Conservation (phyloP, 2,113 vertebrate genomes). For the Micronycteris hirsuta region DNA sequence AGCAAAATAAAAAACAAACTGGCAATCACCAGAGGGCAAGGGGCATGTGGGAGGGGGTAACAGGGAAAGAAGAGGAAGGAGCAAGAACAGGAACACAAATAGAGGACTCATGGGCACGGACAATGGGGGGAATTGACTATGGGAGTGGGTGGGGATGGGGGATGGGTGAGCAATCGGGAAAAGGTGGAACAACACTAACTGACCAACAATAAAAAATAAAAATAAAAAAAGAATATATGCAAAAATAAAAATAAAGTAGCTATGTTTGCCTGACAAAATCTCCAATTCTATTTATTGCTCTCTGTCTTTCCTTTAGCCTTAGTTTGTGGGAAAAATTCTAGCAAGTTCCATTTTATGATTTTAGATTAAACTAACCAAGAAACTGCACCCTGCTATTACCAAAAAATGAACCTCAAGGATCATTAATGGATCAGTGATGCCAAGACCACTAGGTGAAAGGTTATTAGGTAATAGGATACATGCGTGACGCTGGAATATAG, state of each 20-base stretch:
- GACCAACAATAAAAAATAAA: too few species aligned
- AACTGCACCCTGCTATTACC: background rate
- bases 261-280: conserved; percentile 7
- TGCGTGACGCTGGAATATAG: background rate
- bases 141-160: too few species aligned
- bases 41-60: too few species aligned
- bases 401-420: conserved; percentile 29
- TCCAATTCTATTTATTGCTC: background rate
- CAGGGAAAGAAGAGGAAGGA: too few species aligned
- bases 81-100: too few species aligned
- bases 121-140: too few species aligned
- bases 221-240: too few species aligned
- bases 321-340: background rate
- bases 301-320: background rate
- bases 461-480: conserved; percentile 22
- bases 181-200: too few species aligned
- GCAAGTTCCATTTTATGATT: conserved; percentile 7
- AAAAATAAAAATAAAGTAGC: background rate
- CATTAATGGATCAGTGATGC: conserved; percentile 13
- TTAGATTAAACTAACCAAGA: conserved; percentile 10
- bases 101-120: too few species aligned
- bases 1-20: too few species aligned
- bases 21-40: too few species aligned
- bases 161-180: too few species aligned
- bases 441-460: background rate